Percentiles rank a stretch among this genome's conserved stretches.
phyloP scores from a whole-genome alignment of 2,797 vertebrate genomes.

The Capromys pilorides region DNA sequence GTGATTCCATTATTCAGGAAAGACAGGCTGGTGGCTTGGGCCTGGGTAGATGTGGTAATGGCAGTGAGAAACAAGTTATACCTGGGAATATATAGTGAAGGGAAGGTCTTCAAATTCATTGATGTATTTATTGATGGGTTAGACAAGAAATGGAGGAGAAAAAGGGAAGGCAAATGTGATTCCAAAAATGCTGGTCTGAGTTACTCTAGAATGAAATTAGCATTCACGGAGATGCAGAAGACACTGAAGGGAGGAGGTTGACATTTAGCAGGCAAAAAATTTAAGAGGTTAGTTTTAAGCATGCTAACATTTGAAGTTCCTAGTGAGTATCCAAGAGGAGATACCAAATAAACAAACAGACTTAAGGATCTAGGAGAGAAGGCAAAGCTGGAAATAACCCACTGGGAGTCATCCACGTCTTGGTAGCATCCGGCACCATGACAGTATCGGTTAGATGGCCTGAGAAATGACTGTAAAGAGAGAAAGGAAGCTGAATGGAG shows the following conservation, averaged over 20 bases:
- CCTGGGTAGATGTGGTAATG: neutral
- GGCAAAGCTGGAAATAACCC: neutral
- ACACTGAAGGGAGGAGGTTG: neutral
- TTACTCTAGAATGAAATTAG: neutral
- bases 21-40: neutral
- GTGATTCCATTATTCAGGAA: neutral
- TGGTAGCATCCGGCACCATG: neutral
- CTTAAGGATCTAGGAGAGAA: neutral
- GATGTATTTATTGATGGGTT: neutral
- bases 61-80: conserved; percentile 1
- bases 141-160: neutral
- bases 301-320: neutral
- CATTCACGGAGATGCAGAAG: neutral
- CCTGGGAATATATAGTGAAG: neutral
- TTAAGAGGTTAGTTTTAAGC: conserved; percentile 34
- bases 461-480: conserved; percentile 1
- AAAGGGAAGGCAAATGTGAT: neutral
- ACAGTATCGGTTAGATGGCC: neutral
- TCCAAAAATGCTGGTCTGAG: neutral
- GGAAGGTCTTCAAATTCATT: neutral
- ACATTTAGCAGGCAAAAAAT: neutral
- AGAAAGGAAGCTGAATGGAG: neutral
- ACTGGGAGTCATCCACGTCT: neutral
- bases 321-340: neutral
- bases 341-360: neutral